phyloP scores from a whole-genome alignment of 1,140 invertebrate genomes.

The Delia radicum region DNA sequence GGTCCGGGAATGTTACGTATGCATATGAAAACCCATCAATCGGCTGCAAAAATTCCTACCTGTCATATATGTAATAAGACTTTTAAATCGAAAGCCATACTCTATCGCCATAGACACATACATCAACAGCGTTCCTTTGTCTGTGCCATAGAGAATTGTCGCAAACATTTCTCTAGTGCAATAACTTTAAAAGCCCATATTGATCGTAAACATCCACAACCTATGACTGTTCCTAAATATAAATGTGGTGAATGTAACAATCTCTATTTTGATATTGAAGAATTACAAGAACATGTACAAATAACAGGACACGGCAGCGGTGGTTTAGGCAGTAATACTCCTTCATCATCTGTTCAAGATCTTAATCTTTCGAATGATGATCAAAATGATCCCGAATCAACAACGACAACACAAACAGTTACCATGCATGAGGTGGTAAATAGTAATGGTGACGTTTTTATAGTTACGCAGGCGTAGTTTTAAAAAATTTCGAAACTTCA shows the following conservation, averaged over 20 bases:
- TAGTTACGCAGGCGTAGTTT: slow-evolving; percentile 52
- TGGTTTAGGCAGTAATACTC: background rate
- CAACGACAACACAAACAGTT: slow-evolving; percentile 26
- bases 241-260: slow-evolving; percentile 49
- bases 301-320: slow-evolving; percentile 40
- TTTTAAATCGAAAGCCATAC: slow-evolving; percentile 61
- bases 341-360: background rate
- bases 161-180: slow-evolving; percentile 49
- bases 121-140: slow-evolving; percentile 57
- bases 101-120: slow-evolving; percentile 62
- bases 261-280: slow-evolving; percentile 41
- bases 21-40: slow-evolving; percentile 64
- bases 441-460: slow-evolving; percentile 41
- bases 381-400: background rate
- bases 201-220: slow-evolving; percentile 45
- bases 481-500: background rate
- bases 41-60: slow-evolving; percentile 60
- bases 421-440: background rate
- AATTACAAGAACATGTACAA: slow-evolving; percentile 46
- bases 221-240: slow-evolving; percentile 31
- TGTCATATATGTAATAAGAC: slow-evolving; percentile 62
- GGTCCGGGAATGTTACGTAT: slow-evolving; percentile 64
- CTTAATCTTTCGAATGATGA: background rate
- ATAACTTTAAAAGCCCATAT: slow-evolving; percentile 45
- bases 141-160: slow-evolving; percentile 49